Evolutionary conservation across 1,140 invertebrate genomes (phyloP).

Genomic region (Semibalanus balanoides): DNA sequence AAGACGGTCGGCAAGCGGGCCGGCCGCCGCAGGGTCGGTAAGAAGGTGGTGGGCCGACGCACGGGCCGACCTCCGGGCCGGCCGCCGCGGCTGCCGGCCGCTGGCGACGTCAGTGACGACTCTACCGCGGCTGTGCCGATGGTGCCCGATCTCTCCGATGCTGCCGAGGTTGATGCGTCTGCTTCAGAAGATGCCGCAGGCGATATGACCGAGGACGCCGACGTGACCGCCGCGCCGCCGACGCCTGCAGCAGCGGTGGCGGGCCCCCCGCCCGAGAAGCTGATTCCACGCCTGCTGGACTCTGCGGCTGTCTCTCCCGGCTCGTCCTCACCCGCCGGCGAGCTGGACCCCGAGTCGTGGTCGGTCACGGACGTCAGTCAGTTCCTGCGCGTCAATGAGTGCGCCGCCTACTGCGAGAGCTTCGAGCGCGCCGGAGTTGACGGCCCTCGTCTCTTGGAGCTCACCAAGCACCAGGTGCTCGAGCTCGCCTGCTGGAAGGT

Average conservation of each 20-base stretch:
- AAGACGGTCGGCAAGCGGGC: slow-evolving; percentile 13
- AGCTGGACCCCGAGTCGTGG: slow-evolving; percentile 51
- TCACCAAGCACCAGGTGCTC: slow-evolving; percentile 80
- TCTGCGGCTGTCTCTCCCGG: not conserved
- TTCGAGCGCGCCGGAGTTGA: slow-evolving; percentile 64
- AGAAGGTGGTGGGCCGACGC: slow-evolving; percentile 6
- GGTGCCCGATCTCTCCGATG: slow-evolving; percentile 30
- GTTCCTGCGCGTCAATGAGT: slow-evolving; percentile 78
- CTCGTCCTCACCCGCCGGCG: slow-evolving; percentile 11
- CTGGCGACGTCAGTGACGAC: not conserved
- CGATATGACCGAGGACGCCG: no score
- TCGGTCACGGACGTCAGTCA: slow-evolving; percentile 66
- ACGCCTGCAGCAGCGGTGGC: no score
- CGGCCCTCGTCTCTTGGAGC: slow-evolving; percentile 56
- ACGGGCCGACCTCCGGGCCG: not conserved
- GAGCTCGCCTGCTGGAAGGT: slow-evolving; percentile 82
- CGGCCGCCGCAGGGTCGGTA: slow-evolving; percentile 10
- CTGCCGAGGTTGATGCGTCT: no score
- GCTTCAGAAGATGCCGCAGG: no score
- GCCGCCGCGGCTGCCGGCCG: slow-evolving; percentile 9
- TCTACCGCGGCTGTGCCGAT: slow-evolving; percentile 40
- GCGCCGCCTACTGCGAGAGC: slow-evolving; percentile 68
- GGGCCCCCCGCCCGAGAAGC: not conserved
- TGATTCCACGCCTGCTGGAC: slow-evolving; percentile 17
- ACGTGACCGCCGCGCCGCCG: no score